A percentile compares a stretch with the other conserved stretches of the same genome.
These are phyloP conservation scores for Aulostomus chinensis DNA, from an alignment of 2,797 vertebrate species.

Conservation along the genomic window DNA sequence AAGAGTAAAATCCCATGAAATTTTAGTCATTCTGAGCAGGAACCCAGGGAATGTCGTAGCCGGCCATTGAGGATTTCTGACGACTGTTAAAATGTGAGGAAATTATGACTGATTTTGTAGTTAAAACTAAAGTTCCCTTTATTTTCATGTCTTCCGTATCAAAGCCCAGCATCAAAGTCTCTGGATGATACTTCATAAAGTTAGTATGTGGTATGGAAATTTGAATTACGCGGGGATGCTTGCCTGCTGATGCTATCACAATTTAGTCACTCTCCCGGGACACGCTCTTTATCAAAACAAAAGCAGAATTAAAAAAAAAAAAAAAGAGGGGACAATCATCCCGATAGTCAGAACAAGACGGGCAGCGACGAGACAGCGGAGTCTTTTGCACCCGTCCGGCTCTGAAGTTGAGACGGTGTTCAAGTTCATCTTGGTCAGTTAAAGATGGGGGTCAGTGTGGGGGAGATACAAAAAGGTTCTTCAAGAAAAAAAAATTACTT, in stretches of 20 bases:
- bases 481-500: conserved; percentile 22
- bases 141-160: too few species aligned
- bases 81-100: too few species aligned
- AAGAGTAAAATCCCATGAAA: too few species aligned
- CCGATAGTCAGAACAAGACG: conserved; percentile 15
- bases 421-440: conserved; percentile 30
- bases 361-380: neutral
- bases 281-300: conserved; percentile 31
- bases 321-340: neutral
- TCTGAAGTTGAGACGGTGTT: conserved; percentile 42
- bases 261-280: conserved; percentile 28
- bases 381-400: conserved; percentile 11
- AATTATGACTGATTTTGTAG: too few species aligned
- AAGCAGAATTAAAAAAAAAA: neutral
- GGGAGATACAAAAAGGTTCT: conserved; percentile 52
- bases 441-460: neutral
- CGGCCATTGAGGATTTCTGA: too few species aligned
- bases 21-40: too few species aligned
- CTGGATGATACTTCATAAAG: neutral
- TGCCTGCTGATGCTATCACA: conserved; percentile 18
- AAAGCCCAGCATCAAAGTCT: too few species aligned
- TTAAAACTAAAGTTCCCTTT: too few species aligned
- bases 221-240: neutral
- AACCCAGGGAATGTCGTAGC: too few species aligned
- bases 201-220: neutral